These are phyloP conservation scores for Nowickia ferox DNA, from an alignment of 2,888 invertebrate species.

Conservation along the genomic window DNA sequence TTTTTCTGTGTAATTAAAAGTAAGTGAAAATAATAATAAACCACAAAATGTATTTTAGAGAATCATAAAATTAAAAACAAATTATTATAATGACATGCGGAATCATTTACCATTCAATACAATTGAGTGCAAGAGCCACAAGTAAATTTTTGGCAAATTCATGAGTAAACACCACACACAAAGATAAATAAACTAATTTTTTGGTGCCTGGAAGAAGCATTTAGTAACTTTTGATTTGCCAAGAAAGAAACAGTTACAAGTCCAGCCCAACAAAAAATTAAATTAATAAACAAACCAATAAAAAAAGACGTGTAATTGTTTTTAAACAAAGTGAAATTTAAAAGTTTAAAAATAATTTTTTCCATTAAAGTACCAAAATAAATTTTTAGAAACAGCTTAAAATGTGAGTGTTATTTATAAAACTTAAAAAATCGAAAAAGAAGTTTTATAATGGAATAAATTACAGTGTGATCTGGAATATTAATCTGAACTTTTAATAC, in stretches of 20 bases:
- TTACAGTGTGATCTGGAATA: neutral
- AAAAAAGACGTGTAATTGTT: neutral
- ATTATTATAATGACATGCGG: conserved; percentile 20
- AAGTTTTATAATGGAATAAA: neutral
- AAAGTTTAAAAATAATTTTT: neutral
- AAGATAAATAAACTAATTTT: conserved; percentile 21
- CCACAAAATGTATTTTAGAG: neutral
- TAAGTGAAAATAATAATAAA: conserved; percentile 2
- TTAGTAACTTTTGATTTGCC: conserved; percentile 46
- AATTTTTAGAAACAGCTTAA: neutral
- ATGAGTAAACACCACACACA: conserved; percentile 30
- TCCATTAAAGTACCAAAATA: conserved; percentile 11
- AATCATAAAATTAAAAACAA: conserved; percentile 31
- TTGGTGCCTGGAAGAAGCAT: neutral
- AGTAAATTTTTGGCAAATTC: conserved; percentile 34
- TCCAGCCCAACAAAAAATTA: neutral
- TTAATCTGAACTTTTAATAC: neutral
- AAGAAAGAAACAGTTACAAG: conserved; percentile 45
- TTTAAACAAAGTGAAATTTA: conserved; percentile 45
- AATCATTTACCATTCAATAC: conserved; percentile 18
- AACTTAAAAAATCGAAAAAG: neutral
- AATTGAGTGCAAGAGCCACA: conserved; percentile 14
- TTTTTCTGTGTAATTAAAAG: neutral
- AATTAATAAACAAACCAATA: neutral
- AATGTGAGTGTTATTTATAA: conserved; percentile 40